Evolutionary conservation across 2,888 invertebrate species (phyloP).

Genomic region (Marronus borbonicus): DNA sequence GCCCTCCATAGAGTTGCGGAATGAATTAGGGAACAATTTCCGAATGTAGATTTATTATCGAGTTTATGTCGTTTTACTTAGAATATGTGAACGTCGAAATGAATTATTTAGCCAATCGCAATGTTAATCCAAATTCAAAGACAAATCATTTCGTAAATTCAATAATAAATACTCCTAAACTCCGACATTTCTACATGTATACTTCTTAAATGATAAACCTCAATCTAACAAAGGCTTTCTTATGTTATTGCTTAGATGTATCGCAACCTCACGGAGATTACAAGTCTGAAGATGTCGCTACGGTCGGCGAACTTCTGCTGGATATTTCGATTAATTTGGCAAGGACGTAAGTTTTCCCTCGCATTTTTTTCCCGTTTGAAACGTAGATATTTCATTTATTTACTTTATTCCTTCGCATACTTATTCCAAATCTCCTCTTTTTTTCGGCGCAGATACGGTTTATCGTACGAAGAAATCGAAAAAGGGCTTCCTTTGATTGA

Average conservation of each 20-base stretch:
- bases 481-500: constrained; percentile 90
- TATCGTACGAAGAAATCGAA: constrained; percentile 89
- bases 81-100: too few relatives aligned
- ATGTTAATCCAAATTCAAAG: too few relatives aligned
- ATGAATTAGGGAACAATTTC: too few relatives aligned
- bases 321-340: constrained; percentile 88
- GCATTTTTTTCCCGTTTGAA: neutral
- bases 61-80: too few relatives aligned
- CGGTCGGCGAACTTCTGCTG: constrained; percentile 88
- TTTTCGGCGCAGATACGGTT: constrained; percentile 78
- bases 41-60: too few relatives aligned
- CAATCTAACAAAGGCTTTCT: too few relatives aligned
- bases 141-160: too few relatives aligned
- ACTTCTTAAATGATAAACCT: too few relatives aligned
- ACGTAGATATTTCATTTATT: constrained; percentile 19
- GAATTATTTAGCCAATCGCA: too few relatives aligned
- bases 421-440: neutral
- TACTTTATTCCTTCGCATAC: neutral
- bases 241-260: constrained; percentile 75
- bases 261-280: constrained; percentile 86
- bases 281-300: constrained; percentile 88
- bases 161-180: too few relatives aligned
- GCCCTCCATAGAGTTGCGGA: too few relatives aligned
- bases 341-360: constrained; percentile 73
- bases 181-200: too few relatives aligned